Conservation (phyloP, 2,797 vertebrate species). For the Taeniopygia guttata region DNA sequence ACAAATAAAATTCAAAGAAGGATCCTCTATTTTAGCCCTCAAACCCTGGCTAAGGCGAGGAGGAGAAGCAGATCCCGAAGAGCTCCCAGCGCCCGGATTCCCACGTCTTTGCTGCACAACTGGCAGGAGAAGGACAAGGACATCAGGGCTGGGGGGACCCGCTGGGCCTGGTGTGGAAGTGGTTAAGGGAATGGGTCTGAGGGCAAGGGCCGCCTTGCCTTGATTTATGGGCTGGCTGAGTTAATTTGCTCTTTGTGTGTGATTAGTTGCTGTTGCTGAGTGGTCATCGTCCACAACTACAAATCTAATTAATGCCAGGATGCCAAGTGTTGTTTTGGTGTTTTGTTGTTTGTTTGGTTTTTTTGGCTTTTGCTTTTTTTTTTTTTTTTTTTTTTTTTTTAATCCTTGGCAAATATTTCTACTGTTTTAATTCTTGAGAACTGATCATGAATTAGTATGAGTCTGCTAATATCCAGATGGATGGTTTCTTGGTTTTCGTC, state of each 20-base stretch:
- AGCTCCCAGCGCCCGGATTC: accelerated
- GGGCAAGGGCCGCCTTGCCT: neutral
- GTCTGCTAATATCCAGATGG: neutral
- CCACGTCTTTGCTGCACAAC: neutral
- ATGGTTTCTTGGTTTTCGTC: neutral
- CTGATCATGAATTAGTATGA: neutral
- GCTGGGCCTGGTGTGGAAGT: neutral
- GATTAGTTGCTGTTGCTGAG: slow-evolving; percentile 30
- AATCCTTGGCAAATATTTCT: neutral
- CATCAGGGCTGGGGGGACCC: neutral
- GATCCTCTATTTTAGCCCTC: accelerated
- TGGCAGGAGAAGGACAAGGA: neutral
- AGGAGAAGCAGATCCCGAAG: neutral
- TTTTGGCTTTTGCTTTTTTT: too few relatives aligned
- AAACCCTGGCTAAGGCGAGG: neutral
- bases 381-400: neutral
- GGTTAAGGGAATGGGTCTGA: neutral
- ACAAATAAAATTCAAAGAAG: neutral
- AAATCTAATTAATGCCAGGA: slow-evolving; percentile 13
- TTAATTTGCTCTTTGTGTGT: slow-evolving; percentile 24
- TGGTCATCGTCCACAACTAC: slow-evolving; percentile 28
- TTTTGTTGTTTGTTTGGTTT: neutral
- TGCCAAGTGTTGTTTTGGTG: neutral
- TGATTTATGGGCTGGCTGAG: slow-evolving; percentile 26
- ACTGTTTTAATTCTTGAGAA: neutral